Evolutionary conservation across 2,888 invertebrate species (phyloP).

Genomic region (Mamestra brassicae): DNA sequence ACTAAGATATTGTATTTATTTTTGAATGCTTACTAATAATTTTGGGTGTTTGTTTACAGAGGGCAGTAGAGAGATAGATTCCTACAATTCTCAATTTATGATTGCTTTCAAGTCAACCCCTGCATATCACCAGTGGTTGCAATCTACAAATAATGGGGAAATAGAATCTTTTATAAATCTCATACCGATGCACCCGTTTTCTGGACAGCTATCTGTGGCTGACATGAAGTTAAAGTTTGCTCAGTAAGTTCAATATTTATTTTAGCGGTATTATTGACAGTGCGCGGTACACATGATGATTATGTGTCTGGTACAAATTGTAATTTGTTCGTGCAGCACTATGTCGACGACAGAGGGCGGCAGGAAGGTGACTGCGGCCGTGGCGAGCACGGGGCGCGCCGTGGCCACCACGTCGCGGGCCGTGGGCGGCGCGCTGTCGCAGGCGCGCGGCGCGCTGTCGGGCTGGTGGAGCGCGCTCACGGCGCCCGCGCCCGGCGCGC

Average conservation of each 20-base stretch:
- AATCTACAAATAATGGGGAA: slow-evolving; percentile 90
- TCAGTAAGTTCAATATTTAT: slow-evolving; percentile 92
- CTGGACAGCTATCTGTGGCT: slow-evolving; percentile 97
- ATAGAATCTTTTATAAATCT: slow-evolving; percentile 93
- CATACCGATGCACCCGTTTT: slow-evolving; percentile 97
- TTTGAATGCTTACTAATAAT: slow-evolving; percentile 10
- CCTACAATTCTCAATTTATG: slow-evolving; percentile 96
- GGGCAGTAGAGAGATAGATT: slow-evolving; percentile 95
- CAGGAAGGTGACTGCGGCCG: slow-evolving; percentile 97
- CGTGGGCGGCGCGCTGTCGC: slow-evolving; percentile 95
- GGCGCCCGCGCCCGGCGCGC: slow-evolving; percentile 68
- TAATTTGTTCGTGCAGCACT: slow-evolving; percentile 91
- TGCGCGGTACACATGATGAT: too few species aligned
- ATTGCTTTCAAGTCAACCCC: slow-evolving; percentile 96
- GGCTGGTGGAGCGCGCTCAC: slow-evolving; percentile 95
- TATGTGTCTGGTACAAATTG: background rate
- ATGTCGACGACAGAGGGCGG: slow-evolving; percentile 98
- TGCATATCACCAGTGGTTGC: slow-evolving; percentile 96
- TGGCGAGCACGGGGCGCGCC: slow-evolving; percentile 97
- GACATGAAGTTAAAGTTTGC: slow-evolving; percentile 98
- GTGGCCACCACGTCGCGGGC: slow-evolving; percentile 92
- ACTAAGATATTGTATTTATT: background rate
- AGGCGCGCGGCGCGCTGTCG: slow-evolving; percentile 96
- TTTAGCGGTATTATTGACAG: background rate
- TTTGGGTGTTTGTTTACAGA: slow-evolving; percentile 87